Conservation (phyloP, 2,113 vertebrate species). For the Charina bottae region DNA sequence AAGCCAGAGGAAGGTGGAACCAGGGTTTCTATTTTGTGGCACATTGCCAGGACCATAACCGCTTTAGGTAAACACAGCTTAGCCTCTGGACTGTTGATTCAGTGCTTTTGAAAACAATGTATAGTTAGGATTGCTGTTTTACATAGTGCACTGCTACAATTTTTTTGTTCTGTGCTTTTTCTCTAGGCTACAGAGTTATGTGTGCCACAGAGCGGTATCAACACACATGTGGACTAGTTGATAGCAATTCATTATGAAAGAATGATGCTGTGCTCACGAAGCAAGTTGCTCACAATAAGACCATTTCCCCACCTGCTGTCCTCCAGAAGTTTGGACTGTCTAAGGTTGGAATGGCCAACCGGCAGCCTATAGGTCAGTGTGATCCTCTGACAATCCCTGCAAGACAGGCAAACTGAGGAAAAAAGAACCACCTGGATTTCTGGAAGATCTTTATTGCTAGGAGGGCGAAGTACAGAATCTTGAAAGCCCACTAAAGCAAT, state of each 20-base stretch:
- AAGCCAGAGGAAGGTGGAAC: neutral
- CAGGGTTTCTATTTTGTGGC: neutral
- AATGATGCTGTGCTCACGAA: neutral
- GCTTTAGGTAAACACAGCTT: neutral
- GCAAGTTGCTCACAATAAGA: neutral
- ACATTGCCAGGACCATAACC: neutral
- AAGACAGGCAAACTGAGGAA: neutral
- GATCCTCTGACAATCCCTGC: neutral
- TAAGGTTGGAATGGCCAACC: neutral
- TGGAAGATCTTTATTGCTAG: neutral
- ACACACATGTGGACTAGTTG: neutral
- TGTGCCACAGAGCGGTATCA: neutral
- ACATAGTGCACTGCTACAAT: neutral
- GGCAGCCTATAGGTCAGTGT: neutral
- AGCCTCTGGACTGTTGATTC: conserved; percentile 11
- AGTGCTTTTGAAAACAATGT: conserved; percentile 1
- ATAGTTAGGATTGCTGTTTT: neutral
- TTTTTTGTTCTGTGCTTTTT: neutral
- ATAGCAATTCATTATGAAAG: neutral
- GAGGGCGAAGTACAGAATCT: neutral
- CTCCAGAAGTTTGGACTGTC: neutral
- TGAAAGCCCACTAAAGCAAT: neutral
- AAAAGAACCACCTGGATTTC: neutral
- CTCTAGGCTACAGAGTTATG: neutral
- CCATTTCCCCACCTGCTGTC: neutral